Base-by-base conservation (phyloP, 2,797 vertebrate species). In the Sandelia bainsii region DNA sequence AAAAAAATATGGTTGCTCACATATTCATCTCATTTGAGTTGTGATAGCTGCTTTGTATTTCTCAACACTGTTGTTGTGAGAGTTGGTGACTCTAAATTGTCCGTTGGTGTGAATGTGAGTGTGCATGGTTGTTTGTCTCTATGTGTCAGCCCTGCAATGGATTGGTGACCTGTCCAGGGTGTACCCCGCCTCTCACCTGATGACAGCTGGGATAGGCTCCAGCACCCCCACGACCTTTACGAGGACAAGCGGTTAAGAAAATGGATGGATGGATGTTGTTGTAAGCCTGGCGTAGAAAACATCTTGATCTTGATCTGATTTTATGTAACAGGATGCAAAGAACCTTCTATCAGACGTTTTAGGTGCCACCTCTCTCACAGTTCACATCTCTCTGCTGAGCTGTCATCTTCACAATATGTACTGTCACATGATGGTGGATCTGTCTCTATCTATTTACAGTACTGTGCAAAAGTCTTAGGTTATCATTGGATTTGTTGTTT, bases 381-480 rank as follows among this genome's bases (percentile, higher is more conserved):
- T 83, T 88, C 69, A 71, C 87, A 80, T 81, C 77, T 82, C 75
- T 40, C 66, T 74, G 68, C 86, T 80, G 77, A 69, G 73, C 63
- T 72, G 50, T 69, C 37, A 65, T 37, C 69, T 39, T 20, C 68
- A 67, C 76, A 75, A 69, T 66, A 53, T 75, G 68, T 25, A 69
- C 63, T 16, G 62, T 54, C 48, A 71, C 68, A 56, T 57, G 45
- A 57, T 44, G 44, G 20, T 61, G 29, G 19, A 37, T 10, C 37
- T 37, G 9, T 37, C 10, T 48, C 50, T 74, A 61, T 23, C 6
- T 57, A 20, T 25, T 12, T 17, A 14, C 29, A 32, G 29, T 32
- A 7, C 29, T 32, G 29, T 32, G 29, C 6, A 32, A 32, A 32
- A 32, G 29, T 32, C n/a, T n/a, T n/a, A n/a, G n/a, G n/a, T n/a